Base-by-base conservation (phyloP, 2,888 invertebrate genomes). In the Blera fallax region DNA sequence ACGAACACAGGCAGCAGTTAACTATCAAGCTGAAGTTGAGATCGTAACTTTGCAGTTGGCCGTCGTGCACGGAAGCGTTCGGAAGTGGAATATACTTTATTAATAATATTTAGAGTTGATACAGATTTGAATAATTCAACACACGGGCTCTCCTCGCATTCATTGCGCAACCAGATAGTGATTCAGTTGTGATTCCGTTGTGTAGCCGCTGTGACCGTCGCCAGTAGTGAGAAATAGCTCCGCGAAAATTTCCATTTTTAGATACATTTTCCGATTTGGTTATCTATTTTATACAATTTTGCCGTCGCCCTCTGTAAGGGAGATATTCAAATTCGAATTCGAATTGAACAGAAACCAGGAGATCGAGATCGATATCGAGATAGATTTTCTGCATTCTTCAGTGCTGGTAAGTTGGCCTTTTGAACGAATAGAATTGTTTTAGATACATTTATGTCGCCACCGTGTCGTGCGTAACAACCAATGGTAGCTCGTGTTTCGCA, bases 61-160 rank as follows among this genome's bases (percentile, higher is more conserved):
- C 91, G 91, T 92, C 90, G 92, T 90, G 92, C 91, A 92, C 92
- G 91, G 92, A 92, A 92, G 92, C 92, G 92, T 92, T 92, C 92
- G 91, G 92, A 92, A 92, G 92, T 92, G 92, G 89, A 91, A 91
- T 91, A 91, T 91, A 91, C 91, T 91, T 91, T 91, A 91, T 91
- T 91, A 91, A 91, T 91, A 91, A 91, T 91, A 91, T 91, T 91
- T 90, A 89, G 85, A 83, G 80, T 72, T 83, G 81, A 85, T 81
- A 81, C 81, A 85, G 72, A 85, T 85, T 85, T 85, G 85, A 85
- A 85, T 85, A 85, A 85, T 85, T 85, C 76, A 85, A 77, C 65
- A 70, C 16, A 52, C 74, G 69, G 56, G 52, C 62, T 70, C 62
- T 70, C 32, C 34, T 56, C 64, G 70, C 70, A 65, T 80, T 76